Conservation (phyloP, 1,140 invertebrate species). For the Drosophila pandora region DNA sequence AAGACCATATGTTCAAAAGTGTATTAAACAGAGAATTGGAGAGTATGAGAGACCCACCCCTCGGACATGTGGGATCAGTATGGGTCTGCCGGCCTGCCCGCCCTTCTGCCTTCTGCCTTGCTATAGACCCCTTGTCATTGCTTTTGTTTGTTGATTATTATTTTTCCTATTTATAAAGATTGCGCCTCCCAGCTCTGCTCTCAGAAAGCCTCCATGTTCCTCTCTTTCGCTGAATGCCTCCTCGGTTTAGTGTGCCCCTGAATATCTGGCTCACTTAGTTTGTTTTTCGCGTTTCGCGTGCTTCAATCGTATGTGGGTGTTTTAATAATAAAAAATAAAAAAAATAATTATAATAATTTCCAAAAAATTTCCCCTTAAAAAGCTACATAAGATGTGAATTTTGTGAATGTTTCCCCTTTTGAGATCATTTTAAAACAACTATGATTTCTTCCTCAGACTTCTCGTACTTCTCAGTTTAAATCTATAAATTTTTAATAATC, state of each 20-base stretch:
- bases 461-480: too few relatives aligned
- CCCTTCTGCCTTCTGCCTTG: too few relatives aligned
- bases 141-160: constrained; percentile 57
- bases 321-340: constrained; percentile 18
- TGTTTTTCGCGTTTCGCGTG: constrained; percentile 70
- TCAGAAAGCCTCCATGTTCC: constrained; percentile 6
- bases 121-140: constrained; percentile 29
- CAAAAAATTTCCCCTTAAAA: not conserved
- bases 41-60: constrained; percentile 10
- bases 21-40: not conserved
- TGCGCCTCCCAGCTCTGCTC: constrained; percentile 25
- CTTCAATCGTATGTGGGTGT: constrained; percentile 37
- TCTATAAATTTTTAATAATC: too few relatives aligned
- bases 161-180: constrained; percentile 76
- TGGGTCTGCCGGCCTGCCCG: constrained; percentile 13
- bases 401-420: not conserved
- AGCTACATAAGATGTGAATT: not conserved
- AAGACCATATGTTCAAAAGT: constrained; percentile 40
- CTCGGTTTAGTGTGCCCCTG: constrained; percentile 61
- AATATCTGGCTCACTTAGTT: constrained; percentile 66
- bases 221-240: constrained; percentile 25
- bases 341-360: constrained; percentile 21
- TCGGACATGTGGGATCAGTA: constrained; percentile 55
- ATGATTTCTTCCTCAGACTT: too few relatives aligned
- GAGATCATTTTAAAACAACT: not conserved